Evolutionary conservation across 2,797 vertebrate genomes (phyloP), one percentile per base, ranked within the genome.

Genomic region (Pipistrellus pygmaeus): DNA sequence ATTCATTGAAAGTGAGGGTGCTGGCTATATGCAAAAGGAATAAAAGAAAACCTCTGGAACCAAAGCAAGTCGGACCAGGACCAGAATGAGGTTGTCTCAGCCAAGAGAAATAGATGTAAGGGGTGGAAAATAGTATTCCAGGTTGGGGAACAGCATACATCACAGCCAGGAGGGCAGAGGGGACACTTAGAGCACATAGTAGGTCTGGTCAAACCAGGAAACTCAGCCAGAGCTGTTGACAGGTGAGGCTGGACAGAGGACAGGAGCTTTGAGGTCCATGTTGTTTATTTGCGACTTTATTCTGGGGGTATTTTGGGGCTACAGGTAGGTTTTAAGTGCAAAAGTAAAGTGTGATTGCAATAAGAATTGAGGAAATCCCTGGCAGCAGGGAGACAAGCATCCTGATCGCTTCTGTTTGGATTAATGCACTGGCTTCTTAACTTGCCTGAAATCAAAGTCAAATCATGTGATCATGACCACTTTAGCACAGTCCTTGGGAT

Each of bases 401-500:
- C 27, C 60, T 30, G 27, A 27, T 62, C 6, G 6, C 27, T 62
- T 62, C 60, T 62, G 13, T 62, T 62, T 62, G 25, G 27, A 62
- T 62, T 30, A 30, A 30, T 30, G 27, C 60, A 62, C 30, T 62
- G 60, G 60, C 60, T 30, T 62, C 5, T 62, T 48, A 13, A 4
- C 60, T 8, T 21, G 60, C 60, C 30, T 27, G 10, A 62, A 51
- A 15, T 20, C 8, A 23, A 20, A n/a, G 27, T 2, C 23, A 32
- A 3, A 0, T 44, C 0, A 4, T 1, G 2, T 4, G 35, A 30
- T 3, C 5, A 1, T 0, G 2, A 4, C 8, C 3, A 8, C 12
- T 27, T 6, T 0, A 6, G 23, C 69, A 21, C 3, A 0, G 4
- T 51, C 57, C 53, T 3, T 4, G 2, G 66, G 55, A 1, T 1